Percentiles rank a stretch among this genome's conserved stretches.
Conservation (phyloP, 2,797 vertebrate species). For the Astyanax mexicanus region DNA sequence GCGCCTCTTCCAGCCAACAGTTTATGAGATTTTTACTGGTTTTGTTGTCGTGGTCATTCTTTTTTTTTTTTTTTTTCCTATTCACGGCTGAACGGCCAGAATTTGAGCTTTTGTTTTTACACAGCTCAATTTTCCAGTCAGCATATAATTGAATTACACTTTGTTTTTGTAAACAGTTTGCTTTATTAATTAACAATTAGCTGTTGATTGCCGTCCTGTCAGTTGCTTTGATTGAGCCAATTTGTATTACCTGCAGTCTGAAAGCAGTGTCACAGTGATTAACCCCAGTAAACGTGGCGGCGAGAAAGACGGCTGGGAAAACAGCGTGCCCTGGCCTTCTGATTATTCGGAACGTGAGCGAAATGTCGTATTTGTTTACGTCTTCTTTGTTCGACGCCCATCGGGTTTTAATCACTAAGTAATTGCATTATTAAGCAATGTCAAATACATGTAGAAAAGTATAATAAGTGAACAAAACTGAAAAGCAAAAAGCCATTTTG, state of each 20-base stretch:
- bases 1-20: background rate
- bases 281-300: conserved; percentile 10
- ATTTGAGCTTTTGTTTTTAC: conserved; percentile 20
- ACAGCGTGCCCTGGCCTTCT: background rate
- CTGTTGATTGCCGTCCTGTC: conserved; percentile 4
- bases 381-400: background rate
- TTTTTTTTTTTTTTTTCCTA: too few relatives aligned
- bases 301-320: background rate
- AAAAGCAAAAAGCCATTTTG: too few relatives aligned
- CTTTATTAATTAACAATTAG: conserved; percentile 49
- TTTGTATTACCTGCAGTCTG: conserved; percentile 41
- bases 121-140: conserved; percentile 6
- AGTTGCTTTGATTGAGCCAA: conserved; percentile 28
- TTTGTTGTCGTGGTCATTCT: conserved; percentile 14
- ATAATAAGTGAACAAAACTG: background rate
- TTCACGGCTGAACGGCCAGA: conserved; percentile 8
- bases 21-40: conserved; percentile 30
- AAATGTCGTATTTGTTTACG: conserved; percentile 1
- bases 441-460: background rate
- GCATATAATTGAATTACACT: conserved; percentile 37
- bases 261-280: conserved; percentile 32
- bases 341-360: background rate
- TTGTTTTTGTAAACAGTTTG: conserved; percentile 34
- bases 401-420: too few relatives aligned
- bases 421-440: background rate